Percentiles rank a stretch among this genome's conserved stretches.
Evolutionary conservation across 2,113 vertebrate species (phyloP).

Genomic region (Notechis scutatus): DNA sequence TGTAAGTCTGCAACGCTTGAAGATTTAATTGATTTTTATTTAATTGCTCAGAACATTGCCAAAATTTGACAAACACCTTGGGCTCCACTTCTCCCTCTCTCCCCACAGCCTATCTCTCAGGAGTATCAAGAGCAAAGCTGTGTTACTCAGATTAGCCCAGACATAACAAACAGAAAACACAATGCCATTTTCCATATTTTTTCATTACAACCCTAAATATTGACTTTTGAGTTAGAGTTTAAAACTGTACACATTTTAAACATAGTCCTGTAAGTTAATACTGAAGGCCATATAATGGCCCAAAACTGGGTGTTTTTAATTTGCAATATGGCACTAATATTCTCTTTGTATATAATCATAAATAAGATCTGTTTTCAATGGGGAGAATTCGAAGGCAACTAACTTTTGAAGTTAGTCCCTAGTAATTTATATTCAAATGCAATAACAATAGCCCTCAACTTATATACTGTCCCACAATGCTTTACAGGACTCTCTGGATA

Average conservation of each 20-base stretch:
- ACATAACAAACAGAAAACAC: not conserved
- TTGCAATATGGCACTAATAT: not conserved
- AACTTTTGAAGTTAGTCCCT: not conserved
- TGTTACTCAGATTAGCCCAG: not conserved
- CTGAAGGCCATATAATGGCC: not conserved
- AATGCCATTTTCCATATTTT: not conserved
- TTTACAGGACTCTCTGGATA: not conserved
- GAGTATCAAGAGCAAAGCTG: fast-evolving
- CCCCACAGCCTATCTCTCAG: not conserved
- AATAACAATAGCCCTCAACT: not conserved
- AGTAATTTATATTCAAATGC: not conserved
- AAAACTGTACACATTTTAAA: not conserved
- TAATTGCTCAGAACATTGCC: not conserved
- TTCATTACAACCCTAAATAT: not conserved
- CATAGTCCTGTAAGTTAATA: not conserved
- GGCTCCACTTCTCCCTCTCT: fast-evolving
- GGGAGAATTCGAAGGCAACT: not conserved
- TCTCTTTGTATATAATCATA: not conserved
- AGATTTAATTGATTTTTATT: not conserved
- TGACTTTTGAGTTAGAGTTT: not conserved
- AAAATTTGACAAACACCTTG: not conserved
- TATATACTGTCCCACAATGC: not conserved
- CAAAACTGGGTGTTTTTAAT: not conserved
- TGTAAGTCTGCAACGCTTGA: not conserved
- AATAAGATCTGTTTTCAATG: not conserved